Evolutionary conservation across 2,888 invertebrate species (phyloP).

Genomic region (Trichacis sp.): DNA sequence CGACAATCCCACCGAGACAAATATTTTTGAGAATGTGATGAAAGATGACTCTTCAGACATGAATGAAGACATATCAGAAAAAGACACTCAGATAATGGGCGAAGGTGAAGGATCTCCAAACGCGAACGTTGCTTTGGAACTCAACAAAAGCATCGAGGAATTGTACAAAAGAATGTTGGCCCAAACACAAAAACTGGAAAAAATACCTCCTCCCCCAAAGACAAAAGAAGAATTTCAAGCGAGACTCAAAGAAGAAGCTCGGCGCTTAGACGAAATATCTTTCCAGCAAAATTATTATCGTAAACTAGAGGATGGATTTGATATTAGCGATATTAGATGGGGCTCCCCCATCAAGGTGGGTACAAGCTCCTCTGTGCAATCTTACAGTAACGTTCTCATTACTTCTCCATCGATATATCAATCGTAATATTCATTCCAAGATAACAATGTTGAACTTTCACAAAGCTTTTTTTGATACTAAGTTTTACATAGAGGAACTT

Average conservation of each 20-base stretch:
- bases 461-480: no score
- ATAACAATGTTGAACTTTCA: no score
- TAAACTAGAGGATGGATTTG: constrained; percentile 23
- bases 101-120: neutral
- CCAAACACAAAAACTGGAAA: neutral
- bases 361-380: constrained; percentile 37
- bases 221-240: constrained; percentile 25
- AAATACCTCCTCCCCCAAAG: constrained; percentile 2
- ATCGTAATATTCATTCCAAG: no score
- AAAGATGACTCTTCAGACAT: neutral
- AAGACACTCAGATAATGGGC: neutral
- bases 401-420: constrained; percentile 11
- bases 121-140: neutral
- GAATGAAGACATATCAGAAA: neutral
- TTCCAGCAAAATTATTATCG: constrained; percentile 27
- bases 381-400: constrained; percentile 36
- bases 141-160: neutral
- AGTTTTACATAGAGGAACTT: no score
- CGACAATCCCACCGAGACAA: no score
- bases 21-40: no score
- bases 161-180: neutral
- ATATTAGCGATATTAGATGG: constrained; percentile 39
- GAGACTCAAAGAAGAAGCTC: constrained; percentile 11
- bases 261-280: constrained; percentile 20
- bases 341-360: constrained; percentile 43